These are phyloP conservation scores for Syngnathus floridae DNA, from an alignment of 2,113 vertebrate genomes.

Conservation along the genomic window DNA sequence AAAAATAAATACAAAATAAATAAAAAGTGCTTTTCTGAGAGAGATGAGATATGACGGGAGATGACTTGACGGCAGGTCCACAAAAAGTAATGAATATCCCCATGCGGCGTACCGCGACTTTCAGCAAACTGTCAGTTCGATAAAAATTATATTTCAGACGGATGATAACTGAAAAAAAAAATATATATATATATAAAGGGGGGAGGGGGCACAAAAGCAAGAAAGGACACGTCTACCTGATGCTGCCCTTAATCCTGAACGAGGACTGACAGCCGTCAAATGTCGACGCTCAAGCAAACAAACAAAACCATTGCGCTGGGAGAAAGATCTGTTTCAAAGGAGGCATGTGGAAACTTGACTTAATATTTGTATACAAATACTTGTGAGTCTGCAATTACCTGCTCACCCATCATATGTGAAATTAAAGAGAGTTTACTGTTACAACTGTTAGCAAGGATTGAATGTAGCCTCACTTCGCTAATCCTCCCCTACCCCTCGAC, in stretches of 20 bases:
- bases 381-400: background rate
- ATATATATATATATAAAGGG: constrained; percentile 3
- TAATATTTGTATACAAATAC: background rate
- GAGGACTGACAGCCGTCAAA: constrained; percentile 67
- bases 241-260: constrained; percentile 70
- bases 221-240: constrained; percentile 72
- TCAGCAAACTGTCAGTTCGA: constrained; percentile 73
- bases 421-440: background rate
- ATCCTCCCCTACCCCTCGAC: too few species aligned
- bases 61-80: constrained; percentile 72
- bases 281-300: constrained; percentile 58
- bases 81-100: constrained; percentile 78
- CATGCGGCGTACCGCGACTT: constrained; percentile 69
- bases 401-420: constrained; percentile 1
- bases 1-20: constrained; percentile 23
- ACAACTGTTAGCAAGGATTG: background rate
- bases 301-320: constrained; percentile 52
- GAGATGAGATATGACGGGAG: constrained; percentile 75
- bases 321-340: background rate
- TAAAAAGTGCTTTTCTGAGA: constrained; percentile 60
- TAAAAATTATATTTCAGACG: constrained; percentile 74
- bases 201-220: constrained; percentile 58
- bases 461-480: background rate
- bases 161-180: constrained; percentile 53
- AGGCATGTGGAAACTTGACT: background rate